phyloP scores from a whole-genome alignment of 2,888 invertebrate genomes.

The Phaonia tiefii region DNA sequence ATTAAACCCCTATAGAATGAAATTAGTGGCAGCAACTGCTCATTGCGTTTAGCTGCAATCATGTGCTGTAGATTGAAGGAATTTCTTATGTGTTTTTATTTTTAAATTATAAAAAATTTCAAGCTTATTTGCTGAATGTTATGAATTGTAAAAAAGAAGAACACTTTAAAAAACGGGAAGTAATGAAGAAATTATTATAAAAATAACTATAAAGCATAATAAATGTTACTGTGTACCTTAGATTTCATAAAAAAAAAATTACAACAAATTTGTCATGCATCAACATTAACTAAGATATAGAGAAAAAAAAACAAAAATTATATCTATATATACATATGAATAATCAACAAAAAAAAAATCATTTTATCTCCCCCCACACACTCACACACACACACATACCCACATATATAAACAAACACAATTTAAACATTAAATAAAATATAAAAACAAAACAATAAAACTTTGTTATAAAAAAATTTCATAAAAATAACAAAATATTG shows the following conservation, averaged over 20 bases:
- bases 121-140: too few species aligned
- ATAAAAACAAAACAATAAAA: neutral
- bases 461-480: slow-evolving; percentile 48
- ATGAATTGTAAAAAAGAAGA: slow-evolving; percentile 34
- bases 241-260: slow-evolving; percentile 66
- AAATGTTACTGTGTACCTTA: slow-evolving; percentile 68
- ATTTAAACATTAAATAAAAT: slow-evolving; percentile 24
- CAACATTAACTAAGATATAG: slow-evolving; percentile 25
- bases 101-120: too few species aligned
- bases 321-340: slow-evolving; percentile 10
- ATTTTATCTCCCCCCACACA: neutral
- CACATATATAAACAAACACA: slow-evolving; percentile 19
- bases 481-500: slow-evolving; percentile 58
- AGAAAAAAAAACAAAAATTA: slow-evolving; percentile 64
- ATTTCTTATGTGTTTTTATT: too few species aligned
- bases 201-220: slow-evolving; percentile 56
- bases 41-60: too few species aligned
- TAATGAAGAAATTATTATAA: slow-evolving; percentile 51
- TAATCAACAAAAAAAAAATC: slow-evolving; percentile 10
- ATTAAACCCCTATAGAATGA: too few species aligned
- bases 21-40: too few species aligned
- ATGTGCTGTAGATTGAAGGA: too few species aligned
- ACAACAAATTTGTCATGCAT: slow-evolving; percentile 66
- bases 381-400: too few species aligned
- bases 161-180: neutral